Evolutionary conservation across 2,888 invertebrate genomes (phyloP), one percentile per base, ranked within the genome.

Genomic region (Pristionchus arcanus): DNA sequence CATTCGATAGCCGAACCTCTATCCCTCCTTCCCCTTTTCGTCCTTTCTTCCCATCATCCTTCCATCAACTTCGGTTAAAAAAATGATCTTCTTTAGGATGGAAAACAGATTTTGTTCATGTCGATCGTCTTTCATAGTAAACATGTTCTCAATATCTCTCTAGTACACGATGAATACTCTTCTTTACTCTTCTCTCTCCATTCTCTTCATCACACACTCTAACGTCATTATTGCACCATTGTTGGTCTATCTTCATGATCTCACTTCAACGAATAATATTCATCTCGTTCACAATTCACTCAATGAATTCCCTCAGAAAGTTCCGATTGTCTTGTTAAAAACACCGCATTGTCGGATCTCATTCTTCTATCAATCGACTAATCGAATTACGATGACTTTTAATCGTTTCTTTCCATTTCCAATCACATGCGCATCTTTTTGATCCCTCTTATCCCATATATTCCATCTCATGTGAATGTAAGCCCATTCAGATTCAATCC

Each of bases 1-100:
- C 66, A 16, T 21, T 74, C 74, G 74, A 74, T 74, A 74, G 74
- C 74, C 74, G 74, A 74, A 74, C 74, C 74, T 31, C 74, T 21
- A 31, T 37, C 74, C 74, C 34, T 28, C 74, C 74, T 74, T 37
- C 74, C 34, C 34, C 31, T 31, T 34, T 34, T 74, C 37, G 31
- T 34, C 74, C 37, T 37, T 37, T 37, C 19, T 74, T 74, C 74
- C 74, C 2, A 25, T 21, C 42, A 49, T 49, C 42, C 42, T 49
- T 49, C 19, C 37, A 2, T 2, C 34, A 19, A 66, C 66, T 28
- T n/a, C 66, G 66, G 19, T 66, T 28, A 21, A 59, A 59, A 59
- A 21, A 59, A 59, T 59, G 59, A 59, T 59, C 59, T 59, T 25
- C 25, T 59, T 21, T 9, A 59, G 59, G 21, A 59, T 59, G 59